A percentile compares a stretch with the other conserved stretches of the same genome.
Conservation (phyloP, 2,888 invertebrate genomes). For the Ophion obscuratus region DNA sequence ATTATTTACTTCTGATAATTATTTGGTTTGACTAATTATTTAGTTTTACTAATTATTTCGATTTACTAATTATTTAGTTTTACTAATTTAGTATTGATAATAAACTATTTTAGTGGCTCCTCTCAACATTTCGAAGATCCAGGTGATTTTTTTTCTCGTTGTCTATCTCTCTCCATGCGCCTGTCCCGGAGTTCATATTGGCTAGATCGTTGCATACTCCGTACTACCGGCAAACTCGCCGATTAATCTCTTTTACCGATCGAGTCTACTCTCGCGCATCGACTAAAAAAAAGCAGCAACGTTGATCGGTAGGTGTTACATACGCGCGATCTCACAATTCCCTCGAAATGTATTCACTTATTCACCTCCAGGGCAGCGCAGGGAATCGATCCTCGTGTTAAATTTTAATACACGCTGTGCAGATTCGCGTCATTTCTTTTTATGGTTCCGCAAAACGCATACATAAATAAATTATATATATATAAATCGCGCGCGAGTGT, state of each 20-base stretch:
- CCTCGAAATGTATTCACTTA: slow-evolving; percentile 10
- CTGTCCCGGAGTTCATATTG: too few species aligned
- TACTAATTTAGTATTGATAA: too few species aligned
- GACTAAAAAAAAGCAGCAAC: too few species aligned
- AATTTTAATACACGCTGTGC: slow-evolving; percentile 22
- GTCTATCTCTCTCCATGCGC: too few species aligned
- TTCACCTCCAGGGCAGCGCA: slow-evolving; percentile 20
- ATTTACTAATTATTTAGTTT: too few species aligned
- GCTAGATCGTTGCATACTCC: slow-evolving; percentile 10
- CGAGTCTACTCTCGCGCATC: background rate
- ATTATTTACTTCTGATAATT: too few species aligned
- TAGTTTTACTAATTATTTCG: too few species aligned
- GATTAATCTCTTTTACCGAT: slow-evolving; percentile 16
- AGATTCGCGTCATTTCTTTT: slow-evolving; percentile 37
- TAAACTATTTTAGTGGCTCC: too few species aligned
- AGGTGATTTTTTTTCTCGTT: too few species aligned
- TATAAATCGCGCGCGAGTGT: too few species aligned
- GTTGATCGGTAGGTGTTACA: slow-evolving; percentile 7
- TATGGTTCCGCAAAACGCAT: slow-evolving; percentile 28
- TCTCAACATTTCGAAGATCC: too few species aligned
- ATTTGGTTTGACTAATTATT: too few species aligned
- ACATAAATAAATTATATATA: slow-evolving; percentile 9
- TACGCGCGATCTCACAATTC: slow-evolving; percentile 16
- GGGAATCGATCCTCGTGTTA: slow-evolving; percentile 32
- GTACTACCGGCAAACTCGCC: background rate